These are phyloP conservation scores for Lasioglossum leucozonium DNA, from an alignment of 2,888 invertebrate genomes.

Conservation along the genomic window DNA sequence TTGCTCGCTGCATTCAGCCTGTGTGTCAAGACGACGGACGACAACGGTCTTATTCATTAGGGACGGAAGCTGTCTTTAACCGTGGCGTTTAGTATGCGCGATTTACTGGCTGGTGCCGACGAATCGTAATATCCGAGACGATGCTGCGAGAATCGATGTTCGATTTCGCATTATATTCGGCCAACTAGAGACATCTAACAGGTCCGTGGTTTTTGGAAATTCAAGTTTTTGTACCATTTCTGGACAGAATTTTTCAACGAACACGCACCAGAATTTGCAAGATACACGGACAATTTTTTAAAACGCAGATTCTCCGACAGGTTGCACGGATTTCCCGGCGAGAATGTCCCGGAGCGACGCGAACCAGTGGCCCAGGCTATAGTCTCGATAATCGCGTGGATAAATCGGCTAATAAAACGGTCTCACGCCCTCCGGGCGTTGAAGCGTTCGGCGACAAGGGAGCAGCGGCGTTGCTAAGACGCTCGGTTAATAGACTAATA, in stretches of 20 bases:
- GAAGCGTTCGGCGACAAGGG: conserved; percentile 34
- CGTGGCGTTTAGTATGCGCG: neutral
- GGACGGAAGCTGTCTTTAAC: neutral
- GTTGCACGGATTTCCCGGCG: conserved; percentile 7
- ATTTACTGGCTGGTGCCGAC: neutral
- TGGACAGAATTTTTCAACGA: too few species aligned
- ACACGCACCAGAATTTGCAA: too few species aligned
- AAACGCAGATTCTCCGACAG: neutral
- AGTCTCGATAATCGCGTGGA: conserved; percentile 30
- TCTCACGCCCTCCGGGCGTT: conserved; percentile 28
- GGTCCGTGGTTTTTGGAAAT: neutral
- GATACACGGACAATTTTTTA: too few species aligned
- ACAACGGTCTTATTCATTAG: neutral
- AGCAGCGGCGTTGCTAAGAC: conserved; percentile 11
- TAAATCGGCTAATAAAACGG: conserved; percentile 44
- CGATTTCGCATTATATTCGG: neutral
- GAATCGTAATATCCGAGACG: neutral
- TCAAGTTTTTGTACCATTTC: neutral
- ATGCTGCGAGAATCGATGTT: neutral
- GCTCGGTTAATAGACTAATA: conserved; percentile 54
- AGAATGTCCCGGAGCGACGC: neutral
- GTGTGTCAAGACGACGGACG: neutral
- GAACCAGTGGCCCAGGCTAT: neutral
- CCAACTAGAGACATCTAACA: neutral
- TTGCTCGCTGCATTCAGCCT: neutral